Evolutionary conservation across 1,140 invertebrate genomes (phyloP), one percentile per base, ranked within the genome.

Genomic region (Liolophura sinensis): DNA sequence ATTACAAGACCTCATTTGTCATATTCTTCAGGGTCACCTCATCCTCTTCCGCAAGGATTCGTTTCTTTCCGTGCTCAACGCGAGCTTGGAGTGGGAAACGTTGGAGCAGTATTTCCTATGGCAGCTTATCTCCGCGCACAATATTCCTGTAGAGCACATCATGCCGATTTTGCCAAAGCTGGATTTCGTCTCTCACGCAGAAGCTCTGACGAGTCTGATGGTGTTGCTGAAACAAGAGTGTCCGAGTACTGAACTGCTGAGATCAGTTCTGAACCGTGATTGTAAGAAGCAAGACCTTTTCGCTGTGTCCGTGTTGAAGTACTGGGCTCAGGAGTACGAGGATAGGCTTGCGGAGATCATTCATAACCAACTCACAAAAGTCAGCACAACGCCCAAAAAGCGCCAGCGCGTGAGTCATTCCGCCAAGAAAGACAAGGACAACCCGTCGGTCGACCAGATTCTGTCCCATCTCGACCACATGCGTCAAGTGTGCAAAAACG

Each of bases 91-190:
- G 62, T 99, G 96, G 95, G 96, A 98, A 82, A 97, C 95, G 1
- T 94, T 96, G 74, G 96, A 98, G 82, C 96, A 99, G 79, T 93
- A 94, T 79, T 97, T 94, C 80, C 88, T 98, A 12, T 99, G 96
- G 96, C 94, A 97, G 85, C 87, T 99, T 47, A 89, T 97, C 50
- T 90, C 91, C 70, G 94, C 95, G 52, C 96, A 98, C 78, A 93
- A 95, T 81, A 93, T 97, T 77, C 91, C 93, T 15, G 89, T 97
- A 9, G 93, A 96, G 76, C 90, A 92, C 77, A 89, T 97, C 60
- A 86, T 97, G 80, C 93, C 95, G 46, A 88, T 98, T 73, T 88
- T 98, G 73, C 92, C 94, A 5, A 92, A 94, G 81, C 85, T 98
- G 60, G 92, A 96, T 78, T 93, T 91, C 66, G 73, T 89, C 76